These are phyloP conservation scores for Elaeidobius kamerunicus DNA, from an alignment of 2,888 invertebrate genomes.

Conservation along the genomic window DNA sequence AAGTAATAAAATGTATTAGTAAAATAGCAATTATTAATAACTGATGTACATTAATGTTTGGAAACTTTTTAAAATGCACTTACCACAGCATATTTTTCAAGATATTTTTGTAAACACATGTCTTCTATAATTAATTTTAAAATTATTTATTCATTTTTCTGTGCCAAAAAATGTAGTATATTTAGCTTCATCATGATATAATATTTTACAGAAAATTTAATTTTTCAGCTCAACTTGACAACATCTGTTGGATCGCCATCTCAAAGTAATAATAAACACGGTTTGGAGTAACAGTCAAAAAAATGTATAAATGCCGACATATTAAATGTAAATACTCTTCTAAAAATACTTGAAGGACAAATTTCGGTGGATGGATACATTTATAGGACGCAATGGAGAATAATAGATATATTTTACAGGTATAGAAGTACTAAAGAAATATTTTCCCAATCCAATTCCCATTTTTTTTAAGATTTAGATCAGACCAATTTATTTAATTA, in stretches of 20 bases:
- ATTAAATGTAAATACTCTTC: background rate
- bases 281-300: background rate
- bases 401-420: slow-evolving; percentile 34
- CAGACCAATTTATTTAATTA: slow-evolving; percentile 40
- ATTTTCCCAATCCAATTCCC: too few species aligned
- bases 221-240: slow-evolving; percentile 13
- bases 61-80: background rate
- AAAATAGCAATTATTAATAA: too few species aligned
- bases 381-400: slow-evolving; percentile 36
- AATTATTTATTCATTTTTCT: too few species aligned
- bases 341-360: background rate
- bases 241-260: slow-evolving; percentile 13
- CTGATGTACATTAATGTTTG: too few species aligned
- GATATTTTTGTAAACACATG: slow-evolving; percentile 1
- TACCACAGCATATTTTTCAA: background rate
- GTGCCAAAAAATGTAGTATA: slow-evolving; percentile 13
- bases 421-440: too few species aligned
- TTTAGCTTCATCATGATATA: slow-evolving; percentile 11
- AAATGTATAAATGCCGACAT: slow-evolving; percentile 4
- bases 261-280: slow-evolving; percentile 11
- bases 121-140: background rate
- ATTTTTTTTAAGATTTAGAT: too few species aligned
- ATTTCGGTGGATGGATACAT: slow-evolving; percentile 4
- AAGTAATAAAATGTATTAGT: too few species aligned
- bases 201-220: slow-evolving; percentile 15